phyloP scores from a whole-genome alignment of 2,888 invertebrate species.

The Standfussiana lucernea region DNA sequence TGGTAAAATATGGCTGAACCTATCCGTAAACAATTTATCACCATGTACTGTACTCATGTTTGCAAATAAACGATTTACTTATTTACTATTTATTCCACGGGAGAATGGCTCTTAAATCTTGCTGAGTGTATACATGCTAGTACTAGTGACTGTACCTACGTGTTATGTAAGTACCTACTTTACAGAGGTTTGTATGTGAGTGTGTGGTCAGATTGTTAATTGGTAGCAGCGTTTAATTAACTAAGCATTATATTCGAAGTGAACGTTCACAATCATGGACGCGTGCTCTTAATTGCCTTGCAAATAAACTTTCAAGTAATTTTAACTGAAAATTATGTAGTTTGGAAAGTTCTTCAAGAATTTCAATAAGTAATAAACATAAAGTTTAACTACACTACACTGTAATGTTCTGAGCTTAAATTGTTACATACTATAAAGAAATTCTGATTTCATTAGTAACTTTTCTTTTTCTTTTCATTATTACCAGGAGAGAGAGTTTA shows the following conservation, averaged over 20 bases:
- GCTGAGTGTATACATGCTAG: neutral
- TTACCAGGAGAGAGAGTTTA: neutral
- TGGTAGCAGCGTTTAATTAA: slow-evolving; percentile 42
- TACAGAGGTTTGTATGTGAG: neutral
- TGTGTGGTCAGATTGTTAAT: slow-evolving; percentile 32
- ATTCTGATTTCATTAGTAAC: neutral
- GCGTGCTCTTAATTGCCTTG: slow-evolving; percentile 34
- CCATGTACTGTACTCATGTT: too few species aligned
- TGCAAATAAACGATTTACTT: too few species aligned
- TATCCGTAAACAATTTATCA: too few species aligned
- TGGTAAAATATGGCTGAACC: too few species aligned
- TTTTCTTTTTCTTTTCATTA: neutral
- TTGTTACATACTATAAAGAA: neutral
- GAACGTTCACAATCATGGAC: slow-evolving; percentile 35
- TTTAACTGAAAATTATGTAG: slow-evolving; percentile 11
- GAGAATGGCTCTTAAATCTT: neutral
- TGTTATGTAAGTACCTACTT: neutral
- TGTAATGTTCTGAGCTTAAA: slow-evolving; percentile 4
- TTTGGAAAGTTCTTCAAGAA: slow-evolving; percentile 23
- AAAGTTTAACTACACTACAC: neutral
- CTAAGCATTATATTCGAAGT: slow-evolving; percentile 21
- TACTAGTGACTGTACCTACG: neutral
- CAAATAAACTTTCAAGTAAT: slow-evolving; percentile 25
- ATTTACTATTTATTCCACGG: too few species aligned
- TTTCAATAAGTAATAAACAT: slow-evolving; percentile 33